Conservation (phyloP, 2,888 invertebrate species). For the Philereme transversata region DNA sequence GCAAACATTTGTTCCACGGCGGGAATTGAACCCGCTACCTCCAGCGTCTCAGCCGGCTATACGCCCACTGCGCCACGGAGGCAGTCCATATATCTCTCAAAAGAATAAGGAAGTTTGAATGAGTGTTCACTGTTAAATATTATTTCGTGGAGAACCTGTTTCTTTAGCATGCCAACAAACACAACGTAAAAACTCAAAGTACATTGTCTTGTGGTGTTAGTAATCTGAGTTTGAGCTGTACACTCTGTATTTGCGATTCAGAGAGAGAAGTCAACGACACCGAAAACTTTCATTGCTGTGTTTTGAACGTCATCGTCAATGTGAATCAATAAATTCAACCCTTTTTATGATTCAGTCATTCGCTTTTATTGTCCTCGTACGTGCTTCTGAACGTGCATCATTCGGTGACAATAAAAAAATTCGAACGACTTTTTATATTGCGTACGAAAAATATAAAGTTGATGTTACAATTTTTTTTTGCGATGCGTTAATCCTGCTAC, state of each 20-base stretch:
- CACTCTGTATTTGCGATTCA: not conserved
- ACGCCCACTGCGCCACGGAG: too few species aligned
- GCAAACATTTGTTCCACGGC: too few species aligned
- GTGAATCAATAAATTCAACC: constrained; percentile 81
- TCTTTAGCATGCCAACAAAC: too few species aligned
- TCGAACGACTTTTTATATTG: constrained; percentile 66
- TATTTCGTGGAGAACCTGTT: too few species aligned
- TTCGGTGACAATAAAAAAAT: constrained; percentile 72
- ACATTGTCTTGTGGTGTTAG: too few species aligned
- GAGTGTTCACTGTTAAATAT: too few species aligned
- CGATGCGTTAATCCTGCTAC: constrained; percentile 38
- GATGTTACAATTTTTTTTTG: constrained; percentile 52
- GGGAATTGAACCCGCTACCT: too few species aligned
- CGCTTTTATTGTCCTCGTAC: constrained; percentile 74
- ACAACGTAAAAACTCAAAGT: too few species aligned
- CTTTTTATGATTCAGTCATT: constrained; percentile 79
- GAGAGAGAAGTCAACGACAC: constrained; percentile 7
- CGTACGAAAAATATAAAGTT: constrained; percentile 61
- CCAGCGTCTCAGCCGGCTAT: too few species aligned
- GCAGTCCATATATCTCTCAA: too few species aligned
- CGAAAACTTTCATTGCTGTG: constrained; percentile 28
- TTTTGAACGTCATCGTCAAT: constrained; percentile 63
- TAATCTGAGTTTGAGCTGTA: not conserved
- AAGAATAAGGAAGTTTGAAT: too few species aligned
- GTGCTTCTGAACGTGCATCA: constrained; percentile 74